Conservation (phyloP, 2,888 invertebrate genomes). For the Colletes collaris region DNA sequence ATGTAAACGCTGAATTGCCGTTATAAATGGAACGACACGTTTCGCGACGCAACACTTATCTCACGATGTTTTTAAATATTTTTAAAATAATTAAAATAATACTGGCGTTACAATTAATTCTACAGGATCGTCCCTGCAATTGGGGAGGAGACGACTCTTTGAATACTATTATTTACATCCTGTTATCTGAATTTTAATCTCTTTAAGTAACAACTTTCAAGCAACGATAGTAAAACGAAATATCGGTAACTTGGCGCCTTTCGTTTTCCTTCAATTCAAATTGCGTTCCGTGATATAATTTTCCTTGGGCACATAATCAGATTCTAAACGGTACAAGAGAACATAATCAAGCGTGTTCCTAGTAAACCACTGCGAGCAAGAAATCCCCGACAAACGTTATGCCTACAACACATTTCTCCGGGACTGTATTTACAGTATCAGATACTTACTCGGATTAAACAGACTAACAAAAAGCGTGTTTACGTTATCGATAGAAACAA, state of each 20-base stretch:
- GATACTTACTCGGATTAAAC: slow-evolving; percentile 64
- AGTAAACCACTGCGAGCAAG: slow-evolving; percentile 42
- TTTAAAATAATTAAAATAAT: too few species aligned
- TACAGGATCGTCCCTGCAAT: too few species aligned
- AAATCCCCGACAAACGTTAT: slow-evolving; percentile 54
- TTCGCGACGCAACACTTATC: too few species aligned
- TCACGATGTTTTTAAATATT: background rate
- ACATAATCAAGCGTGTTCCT: slow-evolving; percentile 32
- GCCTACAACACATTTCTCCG: slow-evolving; percentile 43
- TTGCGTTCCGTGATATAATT: background rate
- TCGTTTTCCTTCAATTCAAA: background rate
- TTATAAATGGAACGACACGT: too few species aligned
- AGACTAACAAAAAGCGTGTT: slow-evolving; percentile 54
- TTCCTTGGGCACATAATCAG: background rate
- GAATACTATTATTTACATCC: too few species aligned
- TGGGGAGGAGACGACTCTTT: too few species aligned
- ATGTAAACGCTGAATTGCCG: too few species aligned
- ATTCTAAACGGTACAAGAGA: background rate
- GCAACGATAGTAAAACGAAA: too few species aligned
- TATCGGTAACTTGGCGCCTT: too few species aligned
- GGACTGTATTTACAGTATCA: slow-evolving; percentile 28
- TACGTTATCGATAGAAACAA: slow-evolving; percentile 55
- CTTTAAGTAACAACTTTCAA: too few species aligned
- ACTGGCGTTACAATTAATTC: too few species aligned
- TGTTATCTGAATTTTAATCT: too few species aligned